phyloP scores from a whole-genome alignment of 2,888 invertebrate species.

The Mesochorus sp. region DNA sequence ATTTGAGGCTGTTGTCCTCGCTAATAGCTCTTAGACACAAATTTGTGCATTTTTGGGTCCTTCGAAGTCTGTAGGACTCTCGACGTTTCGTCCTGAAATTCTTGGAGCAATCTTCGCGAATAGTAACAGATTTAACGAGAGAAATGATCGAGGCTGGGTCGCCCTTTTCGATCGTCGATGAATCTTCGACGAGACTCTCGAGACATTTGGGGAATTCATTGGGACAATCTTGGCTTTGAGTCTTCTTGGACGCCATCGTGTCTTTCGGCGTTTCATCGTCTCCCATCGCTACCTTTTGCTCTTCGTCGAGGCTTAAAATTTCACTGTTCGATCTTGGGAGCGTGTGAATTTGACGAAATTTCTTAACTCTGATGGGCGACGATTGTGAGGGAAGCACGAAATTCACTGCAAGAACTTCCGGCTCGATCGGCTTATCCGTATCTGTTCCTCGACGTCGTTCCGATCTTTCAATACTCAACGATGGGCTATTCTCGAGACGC shows the following conservation, averaged over 20 bases:
- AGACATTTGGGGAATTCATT: too few relatives aligned
- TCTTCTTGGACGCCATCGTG: background rate
- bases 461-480: constrained; percentile 31
- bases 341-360: constrained; percentile 66
- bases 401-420: too few relatives aligned
- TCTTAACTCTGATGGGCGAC: constrained; percentile 64
- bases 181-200: too few relatives aligned
- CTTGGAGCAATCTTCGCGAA: background rate
- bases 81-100: constrained; percentile 23
- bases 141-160: too few relatives aligned
- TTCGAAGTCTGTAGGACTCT: constrained; percentile 59
- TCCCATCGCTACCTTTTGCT: constrained; percentile 41
- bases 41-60: constrained; percentile 64
- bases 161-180: constrained; percentile 10
- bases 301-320: background rate
- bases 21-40: constrained; percentile 59
- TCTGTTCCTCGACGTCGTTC: background rate
- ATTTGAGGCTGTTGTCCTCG: constrained; percentile 48
- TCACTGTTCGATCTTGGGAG: constrained; percentile 53
- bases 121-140: too few relatives aligned
- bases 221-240: too few relatives aligned
- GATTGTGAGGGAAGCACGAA: too few relatives aligned
- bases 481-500: constrained; percentile 34
- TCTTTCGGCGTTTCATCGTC: constrained; percentile 34
- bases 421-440: too few relatives aligned